Conservation (phyloP, 1,140 invertebrate species). For the Daktulosphaira vitifoliae region DNA sequence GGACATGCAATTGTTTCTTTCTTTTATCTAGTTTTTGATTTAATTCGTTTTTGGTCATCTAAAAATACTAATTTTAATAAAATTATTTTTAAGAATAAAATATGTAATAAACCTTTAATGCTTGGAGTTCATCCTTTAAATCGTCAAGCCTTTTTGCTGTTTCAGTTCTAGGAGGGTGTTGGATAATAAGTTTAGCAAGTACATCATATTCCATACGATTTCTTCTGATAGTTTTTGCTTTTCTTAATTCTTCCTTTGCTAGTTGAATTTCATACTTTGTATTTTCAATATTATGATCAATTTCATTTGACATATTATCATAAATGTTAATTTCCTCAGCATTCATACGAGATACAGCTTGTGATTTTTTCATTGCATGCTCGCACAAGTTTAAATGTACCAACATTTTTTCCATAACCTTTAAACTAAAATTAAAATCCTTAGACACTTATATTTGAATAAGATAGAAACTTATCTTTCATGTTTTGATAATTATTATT, state of each 20-base stretch:
- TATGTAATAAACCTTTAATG: slow-evolving; percentile 47
- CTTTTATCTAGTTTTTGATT: slow-evolving; percentile 69
- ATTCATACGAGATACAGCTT: slow-evolving; percentile 71
- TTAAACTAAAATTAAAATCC: slow-evolving; percentile 13
- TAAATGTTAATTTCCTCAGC: slow-evolving; percentile 76
- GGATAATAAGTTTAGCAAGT: slow-evolving; percentile 77
- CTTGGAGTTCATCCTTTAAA: slow-evolving; percentile 63
- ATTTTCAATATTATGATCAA: slow-evolving; percentile 64
- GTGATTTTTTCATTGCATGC: slow-evolving; percentile 76
- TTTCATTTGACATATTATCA: slow-evolving; percentile 62
- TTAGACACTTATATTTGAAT: background rate
- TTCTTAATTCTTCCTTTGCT: slow-evolving; percentile 57
- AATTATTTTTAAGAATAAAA: too few species aligned
- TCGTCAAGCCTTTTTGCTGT: slow-evolving; percentile 65
- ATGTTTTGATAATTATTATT: too few species aligned
- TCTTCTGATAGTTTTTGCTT: slow-evolving; percentile 74
- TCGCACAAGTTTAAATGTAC: slow-evolving; percentile 52
- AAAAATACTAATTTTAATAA: slow-evolving; percentile 39
- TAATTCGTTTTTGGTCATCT: slow-evolving; percentile 59
- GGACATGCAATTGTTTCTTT: slow-evolving; percentile 78
- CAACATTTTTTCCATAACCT: background rate
- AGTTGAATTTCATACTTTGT: slow-evolving; percentile 66
- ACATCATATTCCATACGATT: slow-evolving; percentile 90
- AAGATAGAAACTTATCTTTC: too few species aligned
- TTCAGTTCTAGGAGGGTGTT: slow-evolving; percentile 78